Base-by-base conservation (phyloP, 2,888 invertebrate species). In the Leptogaster cylindrica region DNA sequence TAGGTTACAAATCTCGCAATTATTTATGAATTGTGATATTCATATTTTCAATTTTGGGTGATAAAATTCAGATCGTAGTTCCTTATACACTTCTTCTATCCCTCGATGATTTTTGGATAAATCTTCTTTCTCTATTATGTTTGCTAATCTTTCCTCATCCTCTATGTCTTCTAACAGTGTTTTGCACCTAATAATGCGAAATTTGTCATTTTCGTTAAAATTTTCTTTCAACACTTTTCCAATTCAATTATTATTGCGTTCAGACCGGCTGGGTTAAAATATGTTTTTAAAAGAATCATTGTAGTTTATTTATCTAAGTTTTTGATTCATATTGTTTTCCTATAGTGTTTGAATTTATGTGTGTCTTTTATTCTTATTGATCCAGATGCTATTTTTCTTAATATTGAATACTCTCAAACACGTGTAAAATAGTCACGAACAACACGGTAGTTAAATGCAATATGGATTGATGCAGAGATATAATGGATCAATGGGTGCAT, bases 1-100 rank as follows among this genome's bases (percentile, higher is more conserved):
- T 4, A 23, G 5, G 4, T 18, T n/a, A 65, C 70, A 68, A 23
- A 67, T 68, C 14, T 68, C 68, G 28, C 68, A 69, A 64, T 70
- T 70, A 31, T 69, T 70, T 51, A 71, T 68, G 51, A 69, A 51
- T 31, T 65, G 68, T 61, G 68, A 55, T 36, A 70, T 70, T 44
- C 65, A 51, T 52, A 66, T 31, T 66, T 68, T 58, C 33, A 70
- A 52, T 31, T 70, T 69, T 36, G 69, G 70, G 55, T 69, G 66
- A 39, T 72, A 70, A 61, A 71, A 69, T 39, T 10, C 48, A 2
- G 3, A 16, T 50, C 61, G 61, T 36, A 67, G 8, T 46, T 67
- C 67, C 3, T 12, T 8, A 36, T 33, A 58, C 3, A 58, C 28
- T 67, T 36, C 61, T 14, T 27, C 44, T 5, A 67, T 67, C 36